Evolutionary conservation across 2,888 invertebrate species (phyloP).

Genomic region (Itoplectis maculator): DNA sequence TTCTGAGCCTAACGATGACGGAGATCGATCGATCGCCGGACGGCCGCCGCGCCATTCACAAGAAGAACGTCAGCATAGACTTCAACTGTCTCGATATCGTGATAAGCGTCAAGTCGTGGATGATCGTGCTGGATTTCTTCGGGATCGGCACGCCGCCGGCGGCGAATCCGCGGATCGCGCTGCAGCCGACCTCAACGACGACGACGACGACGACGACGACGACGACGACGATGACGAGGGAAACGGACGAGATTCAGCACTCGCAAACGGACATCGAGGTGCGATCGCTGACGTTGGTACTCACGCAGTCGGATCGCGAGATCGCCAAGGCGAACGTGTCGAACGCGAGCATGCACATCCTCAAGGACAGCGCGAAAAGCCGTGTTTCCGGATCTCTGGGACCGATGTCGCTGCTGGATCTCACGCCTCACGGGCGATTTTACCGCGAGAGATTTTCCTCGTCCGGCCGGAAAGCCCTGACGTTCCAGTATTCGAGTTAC

Average conservation of each 20-base stretch:
- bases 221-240: no score
- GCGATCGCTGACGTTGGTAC: constrained; percentile 91
- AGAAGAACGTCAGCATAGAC: constrained; percentile 90
- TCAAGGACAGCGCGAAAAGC: constrained; percentile 83
- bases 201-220: not conserved
- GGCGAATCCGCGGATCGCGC: constrained; percentile 65
- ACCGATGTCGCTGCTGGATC: constrained; percentile 91
- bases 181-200: constrained; percentile 56
- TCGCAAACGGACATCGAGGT: constrained; percentile 90
- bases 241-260: constrained; percentile 72
- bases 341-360: constrained; percentile 83
- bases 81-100: constrained; percentile 96
- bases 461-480: constrained; percentile 92
- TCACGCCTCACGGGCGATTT: constrained; percentile 91
- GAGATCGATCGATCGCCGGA: constrained; percentile 70
- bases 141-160: constrained; percentile 85
- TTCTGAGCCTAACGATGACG: constrained; percentile 80
- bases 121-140: constrained; percentile 97
- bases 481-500: constrained; percentile 90
- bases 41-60: constrained; percentile 74
- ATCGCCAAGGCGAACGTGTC: constrained; percentile 93
- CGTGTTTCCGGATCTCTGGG: constrained; percentile 91
- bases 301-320: constrained; percentile 91
- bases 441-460: constrained; percentile 94
- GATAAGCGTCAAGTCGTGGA: constrained; percentile 97